Evolutionary conservation across 2,113 vertebrate genomes (phyloP).

Genomic region (Emydocephalus ijimae): DNA sequence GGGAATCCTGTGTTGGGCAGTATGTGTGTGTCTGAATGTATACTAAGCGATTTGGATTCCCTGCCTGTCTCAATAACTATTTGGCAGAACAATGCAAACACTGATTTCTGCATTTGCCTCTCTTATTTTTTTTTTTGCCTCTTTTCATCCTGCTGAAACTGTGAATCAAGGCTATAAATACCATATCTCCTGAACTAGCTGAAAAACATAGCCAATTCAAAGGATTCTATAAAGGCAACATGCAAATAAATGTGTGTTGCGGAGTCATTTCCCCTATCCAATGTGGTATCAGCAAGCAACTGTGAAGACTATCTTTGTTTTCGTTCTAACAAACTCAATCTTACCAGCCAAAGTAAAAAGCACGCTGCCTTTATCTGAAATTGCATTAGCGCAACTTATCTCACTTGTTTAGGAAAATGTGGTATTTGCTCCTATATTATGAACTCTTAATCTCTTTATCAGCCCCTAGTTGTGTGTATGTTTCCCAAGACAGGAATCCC

Average conservation of each 20-base stretch:
- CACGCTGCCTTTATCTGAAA: conserved; percentile 31
- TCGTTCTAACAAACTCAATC: background rate
- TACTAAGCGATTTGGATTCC: background rate
- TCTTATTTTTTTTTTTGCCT: background rate
- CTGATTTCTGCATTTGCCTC: background rate
- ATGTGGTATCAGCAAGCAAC: background rate
- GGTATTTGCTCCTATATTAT: conserved; percentile 30
- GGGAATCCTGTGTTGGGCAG: background rate
- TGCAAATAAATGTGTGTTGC: background rate
- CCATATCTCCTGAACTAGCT: background rate
- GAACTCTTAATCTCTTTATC: conserved; percentile 49
- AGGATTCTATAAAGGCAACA: background rate
- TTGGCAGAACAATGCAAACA: background rate
- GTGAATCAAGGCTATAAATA: background rate
- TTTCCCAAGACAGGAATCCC: background rate
- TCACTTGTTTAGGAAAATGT: conserved; percentile 23
- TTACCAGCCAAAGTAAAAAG: conserved; percentile 14
- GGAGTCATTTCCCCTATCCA: background rate
- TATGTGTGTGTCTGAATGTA: background rate
- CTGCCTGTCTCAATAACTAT: conserved; percentile 2
- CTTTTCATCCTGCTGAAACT: conserved; percentile 9
- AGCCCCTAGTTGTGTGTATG: conserved; percentile 12
- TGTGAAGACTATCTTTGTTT: conserved; percentile 35
- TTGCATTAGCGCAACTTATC: background rate
- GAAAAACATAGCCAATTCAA: background rate